Evolutionary conservation across 1,140 invertebrate genomes (phyloP), one percentile per base, ranked within the genome.

Genomic region (Bombus terrestris): DNA sequence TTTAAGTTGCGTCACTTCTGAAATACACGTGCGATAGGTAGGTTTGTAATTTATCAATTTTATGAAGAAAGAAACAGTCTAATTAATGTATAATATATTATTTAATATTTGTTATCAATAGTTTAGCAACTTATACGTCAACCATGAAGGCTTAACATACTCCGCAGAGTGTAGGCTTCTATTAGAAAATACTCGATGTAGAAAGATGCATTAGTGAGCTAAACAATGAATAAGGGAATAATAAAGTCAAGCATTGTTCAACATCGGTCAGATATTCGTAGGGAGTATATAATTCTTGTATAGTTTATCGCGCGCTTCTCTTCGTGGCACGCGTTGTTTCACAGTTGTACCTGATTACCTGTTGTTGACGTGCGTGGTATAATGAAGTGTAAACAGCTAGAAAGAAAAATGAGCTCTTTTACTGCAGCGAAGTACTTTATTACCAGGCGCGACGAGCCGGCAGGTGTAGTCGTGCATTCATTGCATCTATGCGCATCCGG

Each of bases 331-430:
- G 64, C 22, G 43, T 88, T 72, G 72, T 78, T 77, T 79, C 53
- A 41, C 47, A 68, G 74, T 69, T 43, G 57, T 62, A 68, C 37
- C 68, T 71, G 69, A 78, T 86, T 86, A 75, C 69, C 28, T 57
- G 79, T 78, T 59, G 79, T 88, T 41, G 66, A 32, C 39, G 59
- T 18, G 75, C 28, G 76, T 28, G 68, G 62, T 92, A 92, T 93
- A 92, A 94, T 90, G 89, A 93, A 92, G 92, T 92, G 92, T 92
- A 93, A 93, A 93, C 92, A 91, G 86, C 79, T 87, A 81, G 82
- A 89, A 91, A 79, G 83, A 92, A 92, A 93, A 92, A 93, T 91
- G 86, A 82, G 85, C 79, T 92, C 81, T 93, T 92, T 92, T 88
- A 87, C 88, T 64, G 81, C 74, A 77, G 69, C 64, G 75, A 90